Conservation (phyloP, 2,113 vertebrate species). For the Martes martes region DNA sequence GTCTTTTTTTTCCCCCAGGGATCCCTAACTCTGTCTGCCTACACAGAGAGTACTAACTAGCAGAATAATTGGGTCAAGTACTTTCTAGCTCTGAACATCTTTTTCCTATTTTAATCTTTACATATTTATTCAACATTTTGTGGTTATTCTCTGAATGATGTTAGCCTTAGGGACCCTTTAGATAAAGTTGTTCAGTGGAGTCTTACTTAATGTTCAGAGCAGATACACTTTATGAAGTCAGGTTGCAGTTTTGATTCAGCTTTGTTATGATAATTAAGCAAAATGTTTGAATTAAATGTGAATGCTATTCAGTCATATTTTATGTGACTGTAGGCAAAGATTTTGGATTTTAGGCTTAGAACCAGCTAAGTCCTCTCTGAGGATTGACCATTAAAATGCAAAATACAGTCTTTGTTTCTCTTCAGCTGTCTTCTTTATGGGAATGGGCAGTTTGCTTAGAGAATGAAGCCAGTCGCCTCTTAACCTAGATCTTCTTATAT, state of each 20-base stretch:
- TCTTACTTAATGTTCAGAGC: constrained; percentile 19
- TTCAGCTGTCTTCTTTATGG: neutral
- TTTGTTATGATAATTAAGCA: neutral
- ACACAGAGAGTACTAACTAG: neutral
- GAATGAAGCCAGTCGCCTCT: neutral
- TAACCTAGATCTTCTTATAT: neutral
- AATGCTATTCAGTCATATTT: neutral
- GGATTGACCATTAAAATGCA: neutral
- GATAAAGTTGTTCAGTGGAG: neutral
- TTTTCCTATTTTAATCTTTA: neutral
- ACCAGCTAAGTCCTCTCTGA: neutral
- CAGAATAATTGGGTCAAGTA: neutral
- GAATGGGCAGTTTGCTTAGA: neutral
- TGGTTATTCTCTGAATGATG: neutral
- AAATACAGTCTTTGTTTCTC: neutral
- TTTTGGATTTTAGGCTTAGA: neutral
- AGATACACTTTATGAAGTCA: neutral
- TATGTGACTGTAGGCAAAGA: neutral
- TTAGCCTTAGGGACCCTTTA: neutral
- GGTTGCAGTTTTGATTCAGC: neutral
- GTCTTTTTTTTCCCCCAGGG: neutral
- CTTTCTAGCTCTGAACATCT: neutral
- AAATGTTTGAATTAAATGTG: neutral
- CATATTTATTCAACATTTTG: neutral
- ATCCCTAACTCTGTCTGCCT: neutral